Base-by-base conservation (phyloP, 2,888 invertebrate genomes). In the Pycnomerus fuliginosus region DNA sequence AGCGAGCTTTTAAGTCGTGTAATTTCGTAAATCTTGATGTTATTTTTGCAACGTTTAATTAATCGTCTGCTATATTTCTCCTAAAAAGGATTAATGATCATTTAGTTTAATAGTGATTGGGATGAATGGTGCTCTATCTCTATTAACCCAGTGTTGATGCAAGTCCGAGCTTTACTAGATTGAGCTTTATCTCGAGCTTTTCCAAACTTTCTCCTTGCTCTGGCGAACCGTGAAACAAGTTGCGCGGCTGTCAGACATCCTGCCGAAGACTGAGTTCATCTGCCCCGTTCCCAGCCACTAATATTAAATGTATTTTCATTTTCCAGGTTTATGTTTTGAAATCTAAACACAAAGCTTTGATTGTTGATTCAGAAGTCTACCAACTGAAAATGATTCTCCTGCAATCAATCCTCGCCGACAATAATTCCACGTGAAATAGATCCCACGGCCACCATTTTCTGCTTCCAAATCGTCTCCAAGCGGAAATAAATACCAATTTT, bases 31-130 rank as follows among this genome's bases (percentile, higher is more conserved):
- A 7, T 5, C 20, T 5, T 8, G 20, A 20, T 20, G 5, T 8
- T 5, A 20, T 20, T 20, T 20, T 8, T 5, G 20, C 5, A 5
- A 8, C 20, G 20, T 7, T 20, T 20, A 20, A 20, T 7, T 48
- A 54, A 58, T 64, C 53, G 60, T 50, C 45, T 44, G 51, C 54
- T 56, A 66, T 64, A 67, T 66, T 63, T 63, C 61, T 66, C 58
- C 59, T 60, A 64, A 65, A 64, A 53, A 64, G 63, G 61, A 68
- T 68, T 68, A 66, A 68, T 67, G 68, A 64, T 61, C 60, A 55
- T 61, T 65, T 61, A 54, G 54, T 52, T 56, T 63, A 65, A 65
- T 64, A 60, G 62, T 65, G 68, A 67, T 66, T 56, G 61, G 62
- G 58, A 67, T 66, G 61, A 63, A 67, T 67, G 64, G 64, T 60